Base-by-base conservation (phyloP, 2,113 vertebrate genomes). In the Phrynosoma platyrhinos region DNA sequence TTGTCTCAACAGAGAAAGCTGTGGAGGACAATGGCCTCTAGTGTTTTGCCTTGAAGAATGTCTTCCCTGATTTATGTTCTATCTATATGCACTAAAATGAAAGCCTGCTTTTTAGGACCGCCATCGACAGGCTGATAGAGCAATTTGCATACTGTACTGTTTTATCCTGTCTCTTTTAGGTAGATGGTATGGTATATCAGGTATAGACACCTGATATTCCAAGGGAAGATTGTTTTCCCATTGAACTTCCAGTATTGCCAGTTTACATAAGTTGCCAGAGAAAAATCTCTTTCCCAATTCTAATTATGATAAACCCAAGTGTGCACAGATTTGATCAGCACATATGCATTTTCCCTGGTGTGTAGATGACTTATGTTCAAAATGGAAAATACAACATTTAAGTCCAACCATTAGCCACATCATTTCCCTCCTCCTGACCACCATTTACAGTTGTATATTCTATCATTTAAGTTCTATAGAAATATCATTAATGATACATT, bases 371-470 rank as follows among this genome's bases (percentile, higher is more conserved):
- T 47, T 13, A 83, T 69, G 12, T n/a, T 5, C 82, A 25, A 16
- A 8, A 82, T 25, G 64, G 9, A 62, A 82, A 42, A 82, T 27
- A 42, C 0, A 69, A 86, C 30, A 9, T 79, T 93, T 88, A 58
- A 42, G 9, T 84, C 32, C 64, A 32, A 32, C n/a, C 16, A 21
- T 21, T 27, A 25, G 7, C 3, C 25, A 6, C 13, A 72, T 72
- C 13, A 16, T 55, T 21, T 21, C 47, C 1, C 42, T 74, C 66
- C 21, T 81, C 16, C 1, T 4, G 53, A 2, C 68, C 10, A 21
- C 80, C n/a, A 18, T 62, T 86, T 82, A 79, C 14, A 1, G 75
- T 68, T 92, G 53, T 72, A 69, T 84, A 82, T 90, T 88, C 87
- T 85, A 25, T 77, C n/a, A 42, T 47, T 2, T 47, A 7, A 55